These are phyloP conservation scores for Nettapus auritus DNA, from an alignment of 2,113 vertebrate species.

Conservation along the genomic window DNA sequence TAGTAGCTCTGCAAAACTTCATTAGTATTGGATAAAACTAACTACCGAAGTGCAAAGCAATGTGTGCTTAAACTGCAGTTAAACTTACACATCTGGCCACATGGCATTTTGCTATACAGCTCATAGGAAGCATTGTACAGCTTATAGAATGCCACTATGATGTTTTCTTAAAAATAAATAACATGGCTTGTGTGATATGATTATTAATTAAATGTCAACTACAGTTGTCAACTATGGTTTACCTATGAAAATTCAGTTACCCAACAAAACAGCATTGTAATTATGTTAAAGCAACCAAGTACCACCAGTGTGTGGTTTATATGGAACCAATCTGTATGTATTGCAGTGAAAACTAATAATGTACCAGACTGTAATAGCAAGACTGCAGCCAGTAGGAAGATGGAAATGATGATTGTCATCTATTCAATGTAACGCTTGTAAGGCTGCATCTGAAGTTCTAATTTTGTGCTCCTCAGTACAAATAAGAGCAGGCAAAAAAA, in stretches of 20 bases:
- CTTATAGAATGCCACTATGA: not conserved
- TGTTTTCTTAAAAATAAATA: not conserved
- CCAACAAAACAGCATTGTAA: not conserved
- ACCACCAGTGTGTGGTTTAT: not conserved
- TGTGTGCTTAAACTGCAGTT: not conserved
- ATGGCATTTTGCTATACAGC: not conserved
- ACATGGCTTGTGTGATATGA: not conserved
- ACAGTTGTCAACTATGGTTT: not conserved
- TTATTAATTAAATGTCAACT: not conserved
- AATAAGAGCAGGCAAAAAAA: not conserved
- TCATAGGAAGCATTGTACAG: not conserved
- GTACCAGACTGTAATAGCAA: not conserved
- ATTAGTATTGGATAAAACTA: not conserved
- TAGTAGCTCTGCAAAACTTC: constrained; percentile 34
- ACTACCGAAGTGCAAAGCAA: not conserved
- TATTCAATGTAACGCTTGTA: not conserved
- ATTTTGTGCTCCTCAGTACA: not conserved
- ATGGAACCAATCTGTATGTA: not conserved
- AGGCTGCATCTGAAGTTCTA: not conserved
- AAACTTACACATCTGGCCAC: not conserved
- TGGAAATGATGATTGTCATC: not conserved
- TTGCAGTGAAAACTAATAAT: not conserved
- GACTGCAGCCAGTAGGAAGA: not conserved
- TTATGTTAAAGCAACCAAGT: not conserved
- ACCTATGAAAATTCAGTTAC: not conserved